phyloP scores from a whole-genome alignment of 2,113 vertebrate species.

The Grammomys dolichurus region DNA sequence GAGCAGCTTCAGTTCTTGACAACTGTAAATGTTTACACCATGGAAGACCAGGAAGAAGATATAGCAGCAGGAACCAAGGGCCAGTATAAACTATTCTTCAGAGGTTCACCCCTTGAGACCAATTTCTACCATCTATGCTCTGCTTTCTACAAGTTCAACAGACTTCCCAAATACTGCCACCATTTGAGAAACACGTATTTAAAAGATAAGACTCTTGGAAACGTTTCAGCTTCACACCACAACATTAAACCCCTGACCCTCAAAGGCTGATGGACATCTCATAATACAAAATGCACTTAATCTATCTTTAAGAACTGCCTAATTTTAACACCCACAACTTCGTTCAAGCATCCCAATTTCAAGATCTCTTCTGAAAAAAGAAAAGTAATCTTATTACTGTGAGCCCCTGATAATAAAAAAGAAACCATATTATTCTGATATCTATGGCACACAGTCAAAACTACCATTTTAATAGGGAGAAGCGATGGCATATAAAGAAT shows the following conservation, averaged over 20 bases:
- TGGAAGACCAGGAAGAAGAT: not conserved
- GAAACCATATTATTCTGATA: not conserved
- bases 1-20: not conserved
- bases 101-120: not conserved
- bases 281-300: not conserved
- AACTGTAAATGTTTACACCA: not conserved
- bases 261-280: not conserved
- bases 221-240: not conserved
- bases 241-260: not conserved
- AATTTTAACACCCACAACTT: not conserved
- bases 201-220: not conserved
- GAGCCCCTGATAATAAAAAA: not conserved
- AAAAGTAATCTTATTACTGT: not conserved
- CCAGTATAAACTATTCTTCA: not conserved
- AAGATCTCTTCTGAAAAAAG: not conserved
- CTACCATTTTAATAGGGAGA: not conserved
- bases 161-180: no score
- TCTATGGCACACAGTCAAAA: not conserved
- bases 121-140: not conserved
- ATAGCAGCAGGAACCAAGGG: not conserved
- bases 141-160: not conserved
- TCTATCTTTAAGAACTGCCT: not conserved
- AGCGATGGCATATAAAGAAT: not conserved
- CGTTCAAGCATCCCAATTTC: not conserved
- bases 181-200: not conserved